A percentile compares a stretch with the other conserved stretches of the same genome.
Conservation (phyloP, 2,888 invertebrate genomes). For the Lucinisca nassula region DNA sequence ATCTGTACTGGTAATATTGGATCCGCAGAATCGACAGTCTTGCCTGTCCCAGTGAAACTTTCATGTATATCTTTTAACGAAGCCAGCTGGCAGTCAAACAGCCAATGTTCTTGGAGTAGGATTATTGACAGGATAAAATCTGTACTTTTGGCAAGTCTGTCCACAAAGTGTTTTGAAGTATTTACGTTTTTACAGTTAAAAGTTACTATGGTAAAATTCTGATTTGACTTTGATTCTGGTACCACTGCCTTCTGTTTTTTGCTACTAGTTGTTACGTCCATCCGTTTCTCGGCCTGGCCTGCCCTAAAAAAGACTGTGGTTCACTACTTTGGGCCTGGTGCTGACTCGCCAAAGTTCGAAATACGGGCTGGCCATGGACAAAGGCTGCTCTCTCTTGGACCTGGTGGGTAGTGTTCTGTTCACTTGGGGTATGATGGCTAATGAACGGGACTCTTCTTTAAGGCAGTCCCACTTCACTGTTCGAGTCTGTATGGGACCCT, state of each 20-base stretch:
- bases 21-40: constrained; percentile 1
- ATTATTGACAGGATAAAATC: constrained; percentile 10
- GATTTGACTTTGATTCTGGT: neutral
- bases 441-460: no score
- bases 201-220: neutral
- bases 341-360: neutral
- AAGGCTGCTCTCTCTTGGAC: neutral
- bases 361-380: neutral
- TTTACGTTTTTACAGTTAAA: constrained; percentile 25
- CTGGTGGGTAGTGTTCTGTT: neutral
- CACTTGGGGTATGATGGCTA: neutral
- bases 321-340: neutral
- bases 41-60: neutral
- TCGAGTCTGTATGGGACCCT: neutral
- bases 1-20: neutral
- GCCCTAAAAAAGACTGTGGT: neutral
- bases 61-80: neutral
- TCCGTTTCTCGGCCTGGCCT: neutral
- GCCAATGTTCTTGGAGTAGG: constrained; percentile 25
- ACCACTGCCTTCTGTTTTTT: neutral
- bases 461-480: no score
- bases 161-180: neutral
- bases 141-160: neutral
- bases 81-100: neutral
- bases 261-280: neutral